These are phyloP conservation scores for Chironomus riparius DNA, from an alignment of 2,888 invertebrate species.

Conservation along the genomic window DNA sequence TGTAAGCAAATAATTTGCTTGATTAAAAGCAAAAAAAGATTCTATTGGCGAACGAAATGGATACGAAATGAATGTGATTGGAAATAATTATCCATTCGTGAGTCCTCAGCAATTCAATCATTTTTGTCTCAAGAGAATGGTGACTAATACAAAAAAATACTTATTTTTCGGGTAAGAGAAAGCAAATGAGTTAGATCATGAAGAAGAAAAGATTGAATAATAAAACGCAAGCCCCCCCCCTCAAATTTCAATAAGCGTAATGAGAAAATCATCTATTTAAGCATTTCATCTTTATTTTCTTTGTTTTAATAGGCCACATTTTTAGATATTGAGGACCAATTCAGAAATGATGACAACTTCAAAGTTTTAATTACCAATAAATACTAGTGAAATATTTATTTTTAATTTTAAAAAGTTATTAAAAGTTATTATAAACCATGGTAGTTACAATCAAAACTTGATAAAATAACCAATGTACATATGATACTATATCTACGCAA, in stretches of 20 bases:
- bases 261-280: conserved; percentile 15
- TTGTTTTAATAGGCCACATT: too few relatives aligned
- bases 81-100: background rate
- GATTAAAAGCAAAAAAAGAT: background rate
- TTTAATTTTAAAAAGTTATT: too few relatives aligned
- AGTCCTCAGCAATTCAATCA: background rate
- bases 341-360: too few relatives aligned
- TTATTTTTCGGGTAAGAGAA: background rate
- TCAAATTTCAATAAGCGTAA: conserved; percentile 11
- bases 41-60: background rate
- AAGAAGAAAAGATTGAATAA: background rate
- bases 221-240: too few relatives aligned
- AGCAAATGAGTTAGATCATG: background rate
- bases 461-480: too few relatives aligned
- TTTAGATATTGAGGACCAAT: too few relatives aligned
- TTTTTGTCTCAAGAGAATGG: background rate
- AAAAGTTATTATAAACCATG: too few relatives aligned
- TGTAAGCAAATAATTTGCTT: conserved; percentile 1
- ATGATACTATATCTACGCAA: too few relatives aligned
- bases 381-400: too few relatives aligned
- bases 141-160: background rate
- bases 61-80: background rate
- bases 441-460: too few relatives aligned
- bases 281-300: background rate
- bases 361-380: too few relatives aligned